Percentiles rank a stretch among this genome's conserved stretches.
Evolutionary conservation across 1,140 invertebrate genomes (phyloP).

Genomic region (Micrasema minimum): DNA sequence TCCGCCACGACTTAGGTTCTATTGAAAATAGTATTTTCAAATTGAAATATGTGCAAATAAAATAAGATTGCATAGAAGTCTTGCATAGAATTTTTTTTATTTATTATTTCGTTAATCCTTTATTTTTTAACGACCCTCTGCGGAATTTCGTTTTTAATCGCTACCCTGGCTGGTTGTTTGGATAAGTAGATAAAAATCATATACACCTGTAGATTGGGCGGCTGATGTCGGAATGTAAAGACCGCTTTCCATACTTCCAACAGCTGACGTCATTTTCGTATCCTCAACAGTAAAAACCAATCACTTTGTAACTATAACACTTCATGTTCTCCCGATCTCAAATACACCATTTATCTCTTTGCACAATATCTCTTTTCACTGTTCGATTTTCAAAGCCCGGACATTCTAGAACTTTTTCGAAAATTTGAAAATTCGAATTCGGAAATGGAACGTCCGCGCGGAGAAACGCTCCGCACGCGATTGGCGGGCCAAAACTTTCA

Average conservation of each 20-base stretch:
- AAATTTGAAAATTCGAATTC: background rate
- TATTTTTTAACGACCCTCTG: no score
- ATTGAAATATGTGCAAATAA: no score
- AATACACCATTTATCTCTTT: no score
- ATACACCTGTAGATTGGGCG: conserved; percentile 26
- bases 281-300: background rate
- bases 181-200: background rate
- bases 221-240: conserved; percentile 26
- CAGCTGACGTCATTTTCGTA: conserved; percentile 26
- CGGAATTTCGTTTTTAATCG: no score
- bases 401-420: background rate
- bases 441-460: background rate
- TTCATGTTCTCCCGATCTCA: background rate
- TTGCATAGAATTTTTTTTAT: no score
- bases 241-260: conserved; percentile 24
- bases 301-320: background rate
- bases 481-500: conserved; percentile 34
- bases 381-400: background rate
- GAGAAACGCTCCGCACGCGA: conserved; percentile 5
- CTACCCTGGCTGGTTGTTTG: no score
- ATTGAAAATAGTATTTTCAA: no score
- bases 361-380: background rate
- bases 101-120: no score
- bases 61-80: no score
- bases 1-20: no score